Percentiles rank a stretch among this genome's conserved stretches.
phyloP scores from a whole-genome alignment of 2,888 invertebrate genomes.

The Meteorus cinctellus region DNA sequence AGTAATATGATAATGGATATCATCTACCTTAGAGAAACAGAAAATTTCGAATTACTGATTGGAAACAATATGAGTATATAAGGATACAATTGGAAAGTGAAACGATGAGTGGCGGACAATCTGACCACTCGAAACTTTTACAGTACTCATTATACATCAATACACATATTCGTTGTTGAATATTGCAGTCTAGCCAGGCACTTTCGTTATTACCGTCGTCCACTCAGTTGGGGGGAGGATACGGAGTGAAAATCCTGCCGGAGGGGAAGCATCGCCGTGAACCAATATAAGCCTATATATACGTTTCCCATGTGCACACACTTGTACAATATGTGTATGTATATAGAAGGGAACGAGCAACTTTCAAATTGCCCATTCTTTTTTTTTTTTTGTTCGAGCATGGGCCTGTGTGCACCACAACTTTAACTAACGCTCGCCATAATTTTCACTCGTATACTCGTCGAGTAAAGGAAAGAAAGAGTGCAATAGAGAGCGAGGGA shows the following conservation, averaged over 20 bases:
- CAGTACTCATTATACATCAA: slow-evolving; percentile 1
- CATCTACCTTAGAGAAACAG: too few species aligned
- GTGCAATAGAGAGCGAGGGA: background rate
- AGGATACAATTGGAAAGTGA: too few species aligned
- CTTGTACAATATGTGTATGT: background rate
- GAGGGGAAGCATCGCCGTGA: slow-evolving; percentile 42
- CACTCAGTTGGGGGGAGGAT: slow-evolving; percentile 45
- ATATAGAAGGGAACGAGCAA: slow-evolving; percentile 15
- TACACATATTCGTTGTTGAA: background rate
- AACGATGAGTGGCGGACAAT: background rate
- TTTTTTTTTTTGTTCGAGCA: background rate
- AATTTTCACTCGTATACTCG: slow-evolving; percentile 15
- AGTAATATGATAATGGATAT: too few species aligned
- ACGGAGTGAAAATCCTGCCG: slow-evolving; percentile 64
- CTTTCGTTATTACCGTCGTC: slow-evolving; percentile 54
- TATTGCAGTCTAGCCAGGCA: slow-evolving; percentile 33
- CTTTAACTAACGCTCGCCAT: slow-evolving; percentile 18
- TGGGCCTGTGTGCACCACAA: slow-evolving; percentile 2
- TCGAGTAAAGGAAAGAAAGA: background rate
- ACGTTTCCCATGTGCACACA: slow-evolving; percentile 6
- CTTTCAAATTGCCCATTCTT: slow-evolving; percentile 41
- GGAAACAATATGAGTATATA: too few species aligned
- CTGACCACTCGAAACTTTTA: background rate
- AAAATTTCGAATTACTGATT: too few species aligned
- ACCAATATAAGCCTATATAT: background rate